Evolutionary conservation across 2,113 vertebrate genomes (phyloP), one percentile per base, ranked within the genome.

Genomic region (Paradoxurus hermaphroditus): DNA sequence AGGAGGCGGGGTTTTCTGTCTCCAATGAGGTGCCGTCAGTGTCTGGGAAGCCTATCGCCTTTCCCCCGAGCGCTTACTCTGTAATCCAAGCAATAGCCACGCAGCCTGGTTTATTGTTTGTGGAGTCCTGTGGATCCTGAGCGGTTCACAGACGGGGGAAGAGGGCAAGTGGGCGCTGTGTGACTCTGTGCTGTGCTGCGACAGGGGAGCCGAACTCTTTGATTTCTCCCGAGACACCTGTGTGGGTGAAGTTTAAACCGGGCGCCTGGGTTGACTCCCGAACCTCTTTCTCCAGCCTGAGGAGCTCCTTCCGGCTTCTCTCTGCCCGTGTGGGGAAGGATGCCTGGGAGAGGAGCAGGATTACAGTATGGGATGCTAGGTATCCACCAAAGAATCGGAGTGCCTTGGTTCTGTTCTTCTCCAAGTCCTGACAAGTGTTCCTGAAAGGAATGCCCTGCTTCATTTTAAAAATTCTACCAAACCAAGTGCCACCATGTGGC

Each of bases 41-140:
- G 70, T 8, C 95, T 29, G 97, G 97, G 34, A 97, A 99, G 98
- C 98, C 98, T 99, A 99, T 99, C 99, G 25, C 98, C 98, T 99
- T 99, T 98, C 99, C 98, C 98, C 95, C 96, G 97, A 97, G 98
- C 96, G 98, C 98, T 98, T 44, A 73, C 98, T 97, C 97, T 98
- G 99, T 99, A 99, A 99, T 99, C 98, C 98, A 98, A 99, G 98
- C 98, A 87, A 94, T 97, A 98, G 98, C 98, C 98, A 98, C 98
- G 94, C 98, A 98, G 98, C 91, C 98, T 65, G 96, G 93, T 97
- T 98, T 98, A 98, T 99, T 99, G 98, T 99, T 98, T 94, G 95
- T 65, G 97, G 97, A 98, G 98, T 97, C 97, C 95, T 97, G 98
- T 81, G 97, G 98, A 95, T 96, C 87, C 25, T 1, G 12, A 93